Evolutionary conservation across 2,797 vertebrate genomes (phyloP).

Genomic region (Hyperoplus immaculatus): DNA sequence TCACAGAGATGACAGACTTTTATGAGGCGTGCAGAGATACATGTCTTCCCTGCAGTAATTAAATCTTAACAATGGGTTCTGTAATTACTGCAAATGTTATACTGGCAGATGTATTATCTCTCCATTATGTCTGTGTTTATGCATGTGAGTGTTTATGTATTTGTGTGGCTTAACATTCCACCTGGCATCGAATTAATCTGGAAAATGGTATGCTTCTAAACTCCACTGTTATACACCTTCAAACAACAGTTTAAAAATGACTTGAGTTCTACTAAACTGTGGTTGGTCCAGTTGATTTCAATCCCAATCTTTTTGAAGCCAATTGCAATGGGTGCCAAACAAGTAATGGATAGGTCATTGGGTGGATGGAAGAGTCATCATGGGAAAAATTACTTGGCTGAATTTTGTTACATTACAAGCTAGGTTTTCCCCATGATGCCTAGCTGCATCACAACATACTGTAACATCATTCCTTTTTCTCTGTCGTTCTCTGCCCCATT

Average conservation of each 20-base stretch:
- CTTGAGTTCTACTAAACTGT: not conserved
- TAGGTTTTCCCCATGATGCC: too few relatives aligned
- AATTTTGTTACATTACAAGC: too few relatives aligned
- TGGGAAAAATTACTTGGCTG: too few relatives aligned
- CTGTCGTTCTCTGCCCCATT: too few relatives aligned
- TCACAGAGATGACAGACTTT: constrained; percentile 22
- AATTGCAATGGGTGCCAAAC: too few relatives aligned
- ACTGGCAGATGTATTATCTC: constrained; percentile 26
- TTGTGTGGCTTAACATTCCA: constrained; percentile 12
- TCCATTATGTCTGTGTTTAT: constrained; percentile 27
- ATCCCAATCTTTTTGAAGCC: too few relatives aligned
- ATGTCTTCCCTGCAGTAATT: constrained; percentile 33
- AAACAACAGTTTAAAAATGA: not conserved
- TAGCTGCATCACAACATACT: too few relatives aligned
- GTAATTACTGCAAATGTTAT: constrained; percentile 44
- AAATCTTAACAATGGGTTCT: constrained; percentile 38
- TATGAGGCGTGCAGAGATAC: constrained; percentile 34
- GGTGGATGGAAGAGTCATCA: too few relatives aligned
- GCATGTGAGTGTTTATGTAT: constrained; percentile 8
- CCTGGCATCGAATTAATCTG: not conserved
- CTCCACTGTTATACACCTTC: not conserved
- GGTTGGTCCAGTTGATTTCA: too few relatives aligned
- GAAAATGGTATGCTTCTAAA: not conserved
- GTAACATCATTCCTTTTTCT: too few relatives aligned
- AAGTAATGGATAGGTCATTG: too few relatives aligned